phyloP scores from a whole-genome alignment of 2,113 vertebrate species.

The Brienomyrus brachyistius region DNA sequence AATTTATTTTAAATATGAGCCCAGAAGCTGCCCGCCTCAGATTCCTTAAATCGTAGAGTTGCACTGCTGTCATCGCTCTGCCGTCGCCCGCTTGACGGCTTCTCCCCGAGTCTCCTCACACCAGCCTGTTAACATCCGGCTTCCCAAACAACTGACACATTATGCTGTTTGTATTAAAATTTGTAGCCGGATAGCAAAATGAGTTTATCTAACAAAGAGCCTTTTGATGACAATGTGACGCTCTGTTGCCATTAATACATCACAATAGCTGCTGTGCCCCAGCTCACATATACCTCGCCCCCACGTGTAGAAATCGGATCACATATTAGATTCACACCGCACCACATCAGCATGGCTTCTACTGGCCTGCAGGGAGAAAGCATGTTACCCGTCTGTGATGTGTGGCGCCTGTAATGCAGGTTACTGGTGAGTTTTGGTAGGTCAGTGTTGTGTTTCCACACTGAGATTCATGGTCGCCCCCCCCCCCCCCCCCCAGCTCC shows the following conservation, averaged over 20 bases:
- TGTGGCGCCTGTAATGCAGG: neutral
- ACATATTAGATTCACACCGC: neutral
- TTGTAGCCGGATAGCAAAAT: neutral
- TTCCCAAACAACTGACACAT: neutral
- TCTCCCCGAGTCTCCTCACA: neutral
- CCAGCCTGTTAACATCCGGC: neutral
- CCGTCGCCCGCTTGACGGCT: neutral
- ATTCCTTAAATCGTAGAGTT: conserved; percentile 15
- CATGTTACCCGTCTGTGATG: neutral
- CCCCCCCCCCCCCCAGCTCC: neutral
- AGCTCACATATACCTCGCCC: neutral
- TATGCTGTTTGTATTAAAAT: neutral
- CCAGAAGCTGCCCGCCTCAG: neutral
- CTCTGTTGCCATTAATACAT: neutral
- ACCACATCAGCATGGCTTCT: neutral
- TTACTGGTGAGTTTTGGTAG: neutral
- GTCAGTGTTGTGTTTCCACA: neutral
- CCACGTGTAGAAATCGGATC: neutral
- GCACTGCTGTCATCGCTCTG: conserved; percentile 25
- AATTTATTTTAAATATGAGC: conserved; percentile 8
- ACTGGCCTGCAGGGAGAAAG: neutral
- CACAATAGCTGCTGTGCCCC: neutral
- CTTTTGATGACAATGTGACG: neutral
- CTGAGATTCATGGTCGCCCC: neutral
- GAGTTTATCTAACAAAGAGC: neutral